phyloP scores from a whole-genome alignment of 1,140 invertebrate species.

The Nasonia giraulti region DNA sequence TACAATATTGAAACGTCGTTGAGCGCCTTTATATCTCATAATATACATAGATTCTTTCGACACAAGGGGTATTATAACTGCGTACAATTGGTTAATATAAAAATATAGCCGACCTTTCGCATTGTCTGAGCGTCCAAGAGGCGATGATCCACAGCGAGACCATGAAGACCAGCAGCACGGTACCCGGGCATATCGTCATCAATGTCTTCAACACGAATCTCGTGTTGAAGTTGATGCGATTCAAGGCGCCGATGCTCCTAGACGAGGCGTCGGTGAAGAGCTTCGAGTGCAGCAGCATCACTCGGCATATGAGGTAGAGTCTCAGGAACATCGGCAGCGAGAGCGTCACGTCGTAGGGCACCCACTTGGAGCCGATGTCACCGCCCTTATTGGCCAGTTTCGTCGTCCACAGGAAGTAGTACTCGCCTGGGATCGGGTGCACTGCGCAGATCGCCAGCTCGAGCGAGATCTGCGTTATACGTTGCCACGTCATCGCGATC shows the following conservation, averaged over 20 bases:
- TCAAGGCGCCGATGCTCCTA: slow-evolving; percentile 95
- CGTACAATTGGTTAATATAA: not conserved
- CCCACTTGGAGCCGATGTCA: slow-evolving; percentile 87
- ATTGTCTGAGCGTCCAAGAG: slow-evolving; percentile 98
- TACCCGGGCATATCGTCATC: slow-evolving; percentile 99
- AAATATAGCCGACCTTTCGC: slow-evolving; percentile 90
- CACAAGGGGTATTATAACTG: no score
- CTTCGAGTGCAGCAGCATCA: slow-evolving; percentile 99
- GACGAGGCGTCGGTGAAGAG: slow-evolving; percentile 99
- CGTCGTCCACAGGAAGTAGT: slow-evolving; percentile 97
- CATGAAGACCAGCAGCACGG: slow-evolving; percentile 98
- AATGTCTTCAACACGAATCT: slow-evolving; percentile 99
- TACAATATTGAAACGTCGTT: no score
- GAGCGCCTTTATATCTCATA: no score
- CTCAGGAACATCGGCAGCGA: slow-evolving; percentile 99
- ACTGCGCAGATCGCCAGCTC: slow-evolving; percentile 97
- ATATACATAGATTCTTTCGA: no score
- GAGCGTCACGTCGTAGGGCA: slow-evolving; percentile 95
- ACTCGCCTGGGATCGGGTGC: slow-evolving; percentile 97
- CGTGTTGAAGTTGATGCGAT: slow-evolving; percentile 99
- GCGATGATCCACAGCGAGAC: slow-evolving; percentile 99
- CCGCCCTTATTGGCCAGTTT: slow-evolving; percentile 94
- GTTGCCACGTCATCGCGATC: slow-evolving; percentile 98
- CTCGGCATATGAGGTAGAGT: slow-evolving; percentile 98
- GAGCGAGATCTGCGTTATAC: slow-evolving; percentile 93